Evolutionary conservation across 2,888 invertebrate genomes (phyloP).

Genomic region (Eupithecia subfuscata): DNA sequence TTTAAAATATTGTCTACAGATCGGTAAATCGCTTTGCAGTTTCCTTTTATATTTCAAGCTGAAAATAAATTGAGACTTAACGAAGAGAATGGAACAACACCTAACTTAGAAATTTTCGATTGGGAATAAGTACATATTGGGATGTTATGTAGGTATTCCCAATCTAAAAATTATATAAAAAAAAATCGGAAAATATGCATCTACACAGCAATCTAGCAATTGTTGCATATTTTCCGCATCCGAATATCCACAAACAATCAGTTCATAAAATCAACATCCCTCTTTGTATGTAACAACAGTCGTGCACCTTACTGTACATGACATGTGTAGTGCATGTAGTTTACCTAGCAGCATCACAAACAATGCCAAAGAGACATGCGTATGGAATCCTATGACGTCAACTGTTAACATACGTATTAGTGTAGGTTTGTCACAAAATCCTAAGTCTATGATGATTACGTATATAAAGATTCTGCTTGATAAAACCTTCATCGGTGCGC

Average conservation of each 20-base stretch:
- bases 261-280: neutral
- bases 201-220: neutral
- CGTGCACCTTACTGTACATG: neutral
- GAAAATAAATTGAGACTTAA: neutral
- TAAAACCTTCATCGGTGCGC: neutral
- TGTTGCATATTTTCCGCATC: neutral
- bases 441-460: conserved; percentile 23
- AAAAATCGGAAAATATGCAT: neutral
- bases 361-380: conserved; percentile 18
- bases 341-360: neutral
- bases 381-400: conserved; percentile 30
- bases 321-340: no score
- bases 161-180: no score
- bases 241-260: neutral
- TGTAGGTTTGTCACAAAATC: conserved; percentile 30
- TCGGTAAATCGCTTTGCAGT: neutral
- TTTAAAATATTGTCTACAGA: neutral
- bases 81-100: neutral
- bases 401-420: neutral
- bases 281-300: neutral
- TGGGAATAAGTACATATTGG: no score
- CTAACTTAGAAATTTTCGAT: no score
- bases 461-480: neutral
- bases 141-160: no score
- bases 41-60: neutral